phyloP scores from a whole-genome alignment of 2,888 invertebrate genomes.

The Ennomos quercinarius region DNA sequence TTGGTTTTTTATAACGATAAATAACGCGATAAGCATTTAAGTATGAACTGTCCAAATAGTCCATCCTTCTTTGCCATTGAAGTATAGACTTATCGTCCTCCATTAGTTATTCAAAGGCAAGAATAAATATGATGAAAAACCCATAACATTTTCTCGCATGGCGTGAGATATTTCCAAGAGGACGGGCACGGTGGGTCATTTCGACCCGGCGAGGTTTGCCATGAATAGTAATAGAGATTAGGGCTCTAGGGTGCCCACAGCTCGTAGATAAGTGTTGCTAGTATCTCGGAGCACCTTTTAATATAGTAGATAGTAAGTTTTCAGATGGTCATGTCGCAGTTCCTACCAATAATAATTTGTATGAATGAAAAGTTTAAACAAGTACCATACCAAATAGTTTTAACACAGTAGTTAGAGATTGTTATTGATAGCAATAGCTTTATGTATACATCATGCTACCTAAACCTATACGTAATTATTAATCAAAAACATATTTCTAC shows the following conservation, averaged over 20 bases:
- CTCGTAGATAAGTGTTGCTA: conserved; percentile 24
- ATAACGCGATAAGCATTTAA: too few relatives aligned
- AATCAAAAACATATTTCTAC: too few relatives aligned
- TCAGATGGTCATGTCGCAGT: not conserved
- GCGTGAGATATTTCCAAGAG: conserved; percentile 47
- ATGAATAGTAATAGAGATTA: conserved; percentile 82
- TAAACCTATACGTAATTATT: too few relatives aligned
- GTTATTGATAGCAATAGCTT: too few relatives aligned
- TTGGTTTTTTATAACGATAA: too few relatives aligned
- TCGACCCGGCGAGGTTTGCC: conserved; percentile 63
- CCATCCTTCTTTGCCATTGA: not conserved
- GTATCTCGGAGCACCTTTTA: not conserved
- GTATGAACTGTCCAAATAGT: too few relatives aligned
- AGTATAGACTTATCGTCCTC: conserved; percentile 18
- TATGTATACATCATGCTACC: too few relatives aligned
- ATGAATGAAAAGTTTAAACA: too few relatives aligned
- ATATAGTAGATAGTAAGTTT: not conserved
- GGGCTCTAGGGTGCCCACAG: conserved; percentile 38
- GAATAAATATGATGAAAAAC: conserved; percentile 53
- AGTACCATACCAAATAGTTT: too few relatives aligned
- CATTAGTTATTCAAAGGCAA: conserved; percentile 58
- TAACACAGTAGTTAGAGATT: too few relatives aligned
- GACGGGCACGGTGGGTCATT: conserved; percentile 56
- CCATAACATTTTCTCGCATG: conserved; percentile 58
- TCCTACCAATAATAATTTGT: too few relatives aligned